These are phyloP conservation scores for Eurois occulta DNA, from an alignment of 2,888 invertebrate genomes.

Conservation along the genomic window DNA sequence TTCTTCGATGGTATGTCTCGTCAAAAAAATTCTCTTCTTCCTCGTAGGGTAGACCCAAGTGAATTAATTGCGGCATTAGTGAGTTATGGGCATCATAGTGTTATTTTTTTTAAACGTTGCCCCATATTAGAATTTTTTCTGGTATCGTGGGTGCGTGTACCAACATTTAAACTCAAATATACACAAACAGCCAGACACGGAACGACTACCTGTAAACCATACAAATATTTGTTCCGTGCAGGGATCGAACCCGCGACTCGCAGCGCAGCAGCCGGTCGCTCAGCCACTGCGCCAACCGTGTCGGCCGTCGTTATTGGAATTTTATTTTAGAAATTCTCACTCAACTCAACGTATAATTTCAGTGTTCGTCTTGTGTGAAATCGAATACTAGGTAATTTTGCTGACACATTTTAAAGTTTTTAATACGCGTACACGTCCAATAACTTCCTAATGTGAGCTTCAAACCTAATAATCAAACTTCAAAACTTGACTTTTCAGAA, in stretches of 20 bases:
- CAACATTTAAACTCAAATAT: too few relatives aligned
- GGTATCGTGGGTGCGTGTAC: too few relatives aligned
- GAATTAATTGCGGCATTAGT: neutral
- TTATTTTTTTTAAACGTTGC: too few relatives aligned
- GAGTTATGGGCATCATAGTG: neutral
- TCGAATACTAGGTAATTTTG: neutral
- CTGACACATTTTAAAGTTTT: neutral
- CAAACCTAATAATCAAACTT: constrained; percentile 31
- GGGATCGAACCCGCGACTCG: too few relatives aligned
- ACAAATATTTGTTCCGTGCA: too few relatives aligned
- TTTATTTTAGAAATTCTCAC: neutral
- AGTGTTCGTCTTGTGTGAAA: neutral
- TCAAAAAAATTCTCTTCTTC: too few relatives aligned
- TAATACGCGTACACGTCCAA: neutral
- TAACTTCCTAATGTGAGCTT: neutral
- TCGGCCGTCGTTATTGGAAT: neutral
- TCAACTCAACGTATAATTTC: neutral
- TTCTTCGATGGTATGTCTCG: neutral
- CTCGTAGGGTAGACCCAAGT: too few relatives aligned
- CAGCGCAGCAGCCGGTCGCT: too few relatives aligned
- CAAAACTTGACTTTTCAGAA: constrained; percentile 12
- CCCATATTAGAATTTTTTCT: too few relatives aligned
- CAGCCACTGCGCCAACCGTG: too few relatives aligned
- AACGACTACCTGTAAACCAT: too few relatives aligned
- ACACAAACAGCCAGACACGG: too few relatives aligned